Conservation (phyloP, 1,140 invertebrate genomes). For the Drosophila arizonae region DNA sequence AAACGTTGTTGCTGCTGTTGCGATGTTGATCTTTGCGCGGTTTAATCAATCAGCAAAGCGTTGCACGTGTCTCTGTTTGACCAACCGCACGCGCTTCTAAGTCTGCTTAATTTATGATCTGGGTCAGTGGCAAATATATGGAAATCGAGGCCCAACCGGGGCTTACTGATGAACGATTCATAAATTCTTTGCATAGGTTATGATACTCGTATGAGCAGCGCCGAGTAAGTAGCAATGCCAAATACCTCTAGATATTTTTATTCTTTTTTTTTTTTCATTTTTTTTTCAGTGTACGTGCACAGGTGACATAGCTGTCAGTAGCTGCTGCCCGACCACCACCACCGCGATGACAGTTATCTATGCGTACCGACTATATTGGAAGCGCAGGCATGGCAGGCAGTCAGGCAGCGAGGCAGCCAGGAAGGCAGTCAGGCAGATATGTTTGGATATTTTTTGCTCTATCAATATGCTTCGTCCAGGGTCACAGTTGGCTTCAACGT, state of each 20-base stretch:
- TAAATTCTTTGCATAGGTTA: conserved; percentile 60
- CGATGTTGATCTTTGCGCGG: conserved; percentile 57
- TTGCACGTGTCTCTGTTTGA: conserved; percentile 55
- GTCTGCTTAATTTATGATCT: conserved; percentile 63
- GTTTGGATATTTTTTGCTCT: conserved; percentile 46
- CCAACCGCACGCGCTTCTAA: conserved; percentile 28
- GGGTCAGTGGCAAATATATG: conserved; percentile 52
- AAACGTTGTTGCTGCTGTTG: conserved; percentile 54
- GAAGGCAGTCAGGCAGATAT: conserved; percentile 6
- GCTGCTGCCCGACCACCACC: not conserved
- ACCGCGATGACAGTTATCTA: conserved; percentile 59
- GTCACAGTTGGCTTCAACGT: conserved; percentile 50
- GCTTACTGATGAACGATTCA: conserved; percentile 64
- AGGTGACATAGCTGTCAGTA: conserved; percentile 72
- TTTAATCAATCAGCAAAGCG: conserved; percentile 78
- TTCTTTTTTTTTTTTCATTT: not conserved
- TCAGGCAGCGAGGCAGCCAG: not conserved
- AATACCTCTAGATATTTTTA: conserved; percentile 21
- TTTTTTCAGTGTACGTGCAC: conserved; percentile 58
- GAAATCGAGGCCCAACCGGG: conserved; percentile 42
- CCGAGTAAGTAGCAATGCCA: conserved; percentile 41
- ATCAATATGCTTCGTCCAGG: conserved; percentile 56
- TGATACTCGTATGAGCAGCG: conserved; percentile 43
- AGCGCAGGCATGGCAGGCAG: conserved; percentile 7
- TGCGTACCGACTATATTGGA: conserved; percentile 19